Conservation (phyloP, 2,888 invertebrate species). For the Loripinus fragilis region DNA sequence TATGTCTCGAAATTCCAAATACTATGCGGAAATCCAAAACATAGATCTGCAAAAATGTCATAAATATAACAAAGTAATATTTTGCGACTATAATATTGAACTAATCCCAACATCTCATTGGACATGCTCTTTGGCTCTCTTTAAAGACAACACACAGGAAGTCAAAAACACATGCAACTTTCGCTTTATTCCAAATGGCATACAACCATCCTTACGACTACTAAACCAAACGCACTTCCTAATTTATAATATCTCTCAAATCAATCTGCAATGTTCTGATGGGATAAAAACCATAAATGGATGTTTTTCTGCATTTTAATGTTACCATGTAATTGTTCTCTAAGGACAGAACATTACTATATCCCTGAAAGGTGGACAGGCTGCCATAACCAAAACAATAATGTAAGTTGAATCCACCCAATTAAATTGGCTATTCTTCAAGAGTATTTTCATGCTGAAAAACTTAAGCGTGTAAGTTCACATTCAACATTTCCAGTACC, state of each 20-base stretch:
- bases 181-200: slow-evolving; percentile 12
- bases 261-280: slow-evolving; percentile 3
- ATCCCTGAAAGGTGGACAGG: slow-evolving; percentile 3
- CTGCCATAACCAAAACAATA: background rate
- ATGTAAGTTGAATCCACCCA: background rate
- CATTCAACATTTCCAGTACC: background rate
- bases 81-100: background rate
- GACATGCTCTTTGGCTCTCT: background rate
- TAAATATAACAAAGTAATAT: background rate
- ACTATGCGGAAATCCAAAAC: background rate
- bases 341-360: background rate
- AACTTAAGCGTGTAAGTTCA: background rate
- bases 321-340: slow-evolving; percentile 5
- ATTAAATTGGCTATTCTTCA: background rate
- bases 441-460: background rate
- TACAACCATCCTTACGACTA: background rate
- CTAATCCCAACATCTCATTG: background rate
- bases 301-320: slow-evolving; percentile 1
- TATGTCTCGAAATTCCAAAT: background rate
- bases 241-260: slow-evolving; percentile 15
- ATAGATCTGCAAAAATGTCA: background rate
- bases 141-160: background rate
- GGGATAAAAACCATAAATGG: background rate
- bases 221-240: slow-evolving; percentile 23
- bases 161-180: slow-evolving; percentile 14